Base-by-base conservation (phyloP, 2,888 invertebrate species). In the Morpho deidamia region DNA sequence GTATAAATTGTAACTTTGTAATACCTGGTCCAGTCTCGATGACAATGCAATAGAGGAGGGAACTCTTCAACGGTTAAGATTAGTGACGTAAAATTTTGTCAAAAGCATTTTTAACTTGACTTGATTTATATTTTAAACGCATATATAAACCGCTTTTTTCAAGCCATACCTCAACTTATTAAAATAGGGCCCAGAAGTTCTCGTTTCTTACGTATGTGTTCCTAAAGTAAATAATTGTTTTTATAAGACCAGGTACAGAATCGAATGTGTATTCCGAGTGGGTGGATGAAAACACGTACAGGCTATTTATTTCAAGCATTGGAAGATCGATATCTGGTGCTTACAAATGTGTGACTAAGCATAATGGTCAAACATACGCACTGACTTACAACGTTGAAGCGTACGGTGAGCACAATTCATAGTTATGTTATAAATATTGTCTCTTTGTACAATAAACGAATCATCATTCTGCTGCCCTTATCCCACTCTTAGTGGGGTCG, bases 161-260 rank as follows among this genome's bases (percentile, higher is more conserved):
- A 23, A 23, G 23, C 23, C 23, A 1, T 2, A 23, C 23, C 2
- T 2, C 1, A 5, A 3, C 23, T 5, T n/a, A n/a, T n/a, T n/a
- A n/a, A 23, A 14, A 23, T 23, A 1, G 2, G 23, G 2, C 23
- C 5, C 23, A 23, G 5, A 23, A 23, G 4, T 0, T 5, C 23
- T 2, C 4, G 14, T 14, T 14, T 14, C 4, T 4, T 44, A 41
- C 32, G 7, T 45, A 56, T 62, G 56, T 62, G 57, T 68, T 67
- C 71, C 72, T 78, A 74, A 81, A 79, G 65, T 72, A 68, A 68
- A 67, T 59, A 60, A 75, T 77, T 85, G 65, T 78, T 85, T 78
- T 73, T 66, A 81, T 71, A 88, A 88, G 88, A 85, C 83, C 79
- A 88, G 88, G 79, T 83, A 81, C 72, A 68, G 71, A 71, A 71